A percentile compares a stretch with the other conserved stretches of the same genome.
Conservation (phyloP, 2,888 invertebrate species). For the Lochmaea capreae region DNA sequence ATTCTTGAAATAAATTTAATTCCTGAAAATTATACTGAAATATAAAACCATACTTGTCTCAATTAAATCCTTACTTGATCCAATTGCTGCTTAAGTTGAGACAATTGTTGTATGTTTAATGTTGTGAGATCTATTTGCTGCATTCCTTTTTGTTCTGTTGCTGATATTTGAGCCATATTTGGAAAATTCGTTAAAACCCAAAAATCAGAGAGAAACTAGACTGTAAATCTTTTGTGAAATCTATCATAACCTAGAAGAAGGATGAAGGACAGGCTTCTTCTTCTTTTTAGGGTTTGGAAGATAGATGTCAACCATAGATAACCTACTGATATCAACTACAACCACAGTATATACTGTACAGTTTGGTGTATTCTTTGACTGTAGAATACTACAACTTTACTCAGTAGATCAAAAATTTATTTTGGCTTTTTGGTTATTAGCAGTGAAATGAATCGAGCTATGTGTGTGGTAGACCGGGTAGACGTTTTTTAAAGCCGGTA, state of each 20-base stretch:
- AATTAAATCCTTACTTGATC: constrained; percentile 75
- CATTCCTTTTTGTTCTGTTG: constrained; percentile 73
- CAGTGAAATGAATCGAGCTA: no score
- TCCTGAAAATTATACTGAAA: constrained; percentile 71
- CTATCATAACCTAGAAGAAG: neutral
- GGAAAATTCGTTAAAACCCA: neutral
- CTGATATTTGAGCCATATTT: constrained; percentile 73
- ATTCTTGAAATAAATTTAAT: constrained; percentile 88
- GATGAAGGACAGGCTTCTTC: neutral
- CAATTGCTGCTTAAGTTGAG: constrained; percentile 86
- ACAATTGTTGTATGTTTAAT: constrained; percentile 83
- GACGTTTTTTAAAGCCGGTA: no score
- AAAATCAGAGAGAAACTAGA: neutral
- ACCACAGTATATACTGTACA: no score
- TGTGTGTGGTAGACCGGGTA: no score
- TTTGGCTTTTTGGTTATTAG: no score
- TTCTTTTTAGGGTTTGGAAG: neutral
- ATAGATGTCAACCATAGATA: no score
- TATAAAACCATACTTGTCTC: neutral
- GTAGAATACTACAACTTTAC: no score
- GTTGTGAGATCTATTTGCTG: constrained; percentile 86
- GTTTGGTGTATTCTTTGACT: no score
- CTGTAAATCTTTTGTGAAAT: neutral
- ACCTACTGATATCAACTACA: neutral
- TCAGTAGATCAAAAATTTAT: no score